phyloP scores from a whole-genome alignment of 1,140 invertebrate genomes.

The Temnothorax longispinosus region DNA sequence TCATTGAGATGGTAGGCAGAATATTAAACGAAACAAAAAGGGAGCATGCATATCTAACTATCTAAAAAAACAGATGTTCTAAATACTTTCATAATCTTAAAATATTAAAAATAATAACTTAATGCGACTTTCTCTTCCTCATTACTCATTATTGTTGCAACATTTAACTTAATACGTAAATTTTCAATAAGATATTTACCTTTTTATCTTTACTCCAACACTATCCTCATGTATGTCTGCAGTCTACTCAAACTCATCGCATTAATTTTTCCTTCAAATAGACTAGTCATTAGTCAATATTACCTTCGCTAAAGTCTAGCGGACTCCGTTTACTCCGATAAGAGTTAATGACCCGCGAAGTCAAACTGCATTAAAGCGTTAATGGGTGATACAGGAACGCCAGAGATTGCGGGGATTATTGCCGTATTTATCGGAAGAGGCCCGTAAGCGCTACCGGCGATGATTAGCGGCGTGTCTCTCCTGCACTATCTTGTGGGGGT shows the following conservation, averaged over 20 bases:
- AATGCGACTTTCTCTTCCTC: background rate
- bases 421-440: background rate
- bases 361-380: background rate
- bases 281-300: background rate
- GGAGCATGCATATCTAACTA: background rate
- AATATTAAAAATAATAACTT: background rate
- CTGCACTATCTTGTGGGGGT: background rate
- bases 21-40: background rate
- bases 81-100: background rate
- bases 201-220: background rate
- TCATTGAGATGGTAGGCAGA: background rate
- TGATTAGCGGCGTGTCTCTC: background rate
- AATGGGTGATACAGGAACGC: background rate
- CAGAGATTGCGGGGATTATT: background rate
- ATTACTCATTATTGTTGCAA: background rate
- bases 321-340: background rate
- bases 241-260: background rate
- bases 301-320: background rate
- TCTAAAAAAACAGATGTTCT: background rate
- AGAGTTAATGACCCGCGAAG: background rate
- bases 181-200: too few relatives aligned
- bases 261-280: background rate
- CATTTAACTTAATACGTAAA: too few relatives aligned
- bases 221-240: background rate
- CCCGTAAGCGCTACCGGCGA: background rate